phyloP scores from a whole-genome alignment of 2,113 vertebrate genomes.

The Barbus barbus region DNA sequence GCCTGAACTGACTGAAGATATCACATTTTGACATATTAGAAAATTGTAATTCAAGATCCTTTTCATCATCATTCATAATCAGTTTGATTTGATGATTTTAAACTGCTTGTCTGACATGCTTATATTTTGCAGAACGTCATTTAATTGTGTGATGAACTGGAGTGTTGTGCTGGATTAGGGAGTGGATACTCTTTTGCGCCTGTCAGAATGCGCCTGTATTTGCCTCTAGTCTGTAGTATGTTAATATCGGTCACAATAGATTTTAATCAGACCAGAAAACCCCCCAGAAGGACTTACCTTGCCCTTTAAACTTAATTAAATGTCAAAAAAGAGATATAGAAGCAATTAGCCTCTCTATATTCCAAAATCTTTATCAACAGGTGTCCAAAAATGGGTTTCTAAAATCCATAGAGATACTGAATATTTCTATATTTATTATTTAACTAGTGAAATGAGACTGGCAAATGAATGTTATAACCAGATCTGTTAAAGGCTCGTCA shows the following conservation, averaged over 20 bases:
- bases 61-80: not conserved
- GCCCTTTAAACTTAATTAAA: conserved; percentile 38
- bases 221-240: conserved; percentile 9
- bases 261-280: not conserved
- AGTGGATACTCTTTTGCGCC: not conserved
- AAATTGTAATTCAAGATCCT: not conserved
- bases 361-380: conserved; percentile 20
- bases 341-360: not conserved
- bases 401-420: not conserved
- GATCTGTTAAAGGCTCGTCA: not conserved
- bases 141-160: not conserved
- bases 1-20: not conserved
- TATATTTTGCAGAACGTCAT: not conserved
- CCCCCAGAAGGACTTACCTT: not conserved
- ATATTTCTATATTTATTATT: not conserved
- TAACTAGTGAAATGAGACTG: not conserved
- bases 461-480: not conserved
- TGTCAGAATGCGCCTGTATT: not conserved
- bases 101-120: not conserved
- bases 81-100: not conserved
- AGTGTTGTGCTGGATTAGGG: not conserved
- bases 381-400: conserved; percentile 10
- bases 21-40: not conserved
- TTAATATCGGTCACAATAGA: conserved; percentile 14
- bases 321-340: conserved; percentile 36